Evolutionary conservation across 2,888 invertebrate genomes (phyloP), one percentile per base, ranked within the genome.

Genomic region (Colostygia pectinataria): DNA sequence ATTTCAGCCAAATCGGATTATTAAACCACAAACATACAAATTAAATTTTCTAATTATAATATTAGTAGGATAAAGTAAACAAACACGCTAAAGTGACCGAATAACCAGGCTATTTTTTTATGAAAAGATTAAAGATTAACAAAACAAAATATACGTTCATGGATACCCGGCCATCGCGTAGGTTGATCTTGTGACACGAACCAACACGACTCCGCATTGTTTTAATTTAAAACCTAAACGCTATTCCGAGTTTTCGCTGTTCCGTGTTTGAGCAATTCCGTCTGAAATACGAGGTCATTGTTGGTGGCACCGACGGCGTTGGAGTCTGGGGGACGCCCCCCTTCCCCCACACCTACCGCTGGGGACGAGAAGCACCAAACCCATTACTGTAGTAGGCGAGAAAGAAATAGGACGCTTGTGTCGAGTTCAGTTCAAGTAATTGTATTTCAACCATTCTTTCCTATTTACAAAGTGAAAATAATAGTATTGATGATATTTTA

Each of bases 271-370:
- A 86, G 85, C 87, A 89, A 90, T 89, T 89, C 83, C 78, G 77
- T 73, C 87, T 89, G 83, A 89, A 90, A 89, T 90, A 90, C 87
- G 89, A 83, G 89, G 89, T 88, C 90, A 86, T 89, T 88, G 89
- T 86, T 84, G 88, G 86, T 86, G 85, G 86, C 86, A 83, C 80
- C 81, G 80, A 78, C 80, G 80, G 81, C 76, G 77, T 75, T 71
- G 79, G 83, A 74, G 74, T 70, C 74, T 68, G 75, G 60, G 65
- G 66, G 67, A 74, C 71, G 63, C 66, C 71, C 68, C 71, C 69
- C 60, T 55, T 31, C 20, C 44, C 25, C 56, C 62, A 66, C 20
- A 37, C 25, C 56, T 62, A 66, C 69, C 68, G 68, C 72, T 66
- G 71, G 66, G 57, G 68, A 67, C 51, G 48, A 66, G 68, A 69